Evolutionary conservation across 2,797 vertebrate genomes (phyloP).

Genomic region (Phylloscopus collybita): DNA sequence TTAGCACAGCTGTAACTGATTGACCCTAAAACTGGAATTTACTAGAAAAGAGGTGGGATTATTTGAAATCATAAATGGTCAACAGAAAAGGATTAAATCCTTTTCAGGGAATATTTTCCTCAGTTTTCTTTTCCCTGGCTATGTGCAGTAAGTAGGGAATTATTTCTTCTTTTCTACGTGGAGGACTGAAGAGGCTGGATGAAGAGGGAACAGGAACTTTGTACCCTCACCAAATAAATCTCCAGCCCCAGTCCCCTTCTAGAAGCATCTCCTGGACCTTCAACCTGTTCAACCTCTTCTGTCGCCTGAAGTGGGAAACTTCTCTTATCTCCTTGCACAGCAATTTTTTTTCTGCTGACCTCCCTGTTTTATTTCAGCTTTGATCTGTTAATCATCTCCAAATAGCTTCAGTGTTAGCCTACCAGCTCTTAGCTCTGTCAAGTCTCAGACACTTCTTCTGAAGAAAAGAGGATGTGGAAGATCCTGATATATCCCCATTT

Average conservation of each 20-base stretch:
- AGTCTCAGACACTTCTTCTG: not conserved
- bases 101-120: not conserved
- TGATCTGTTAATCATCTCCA: not conserved
- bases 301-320: not conserved
- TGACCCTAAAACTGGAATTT: slow-evolving; percentile 27
- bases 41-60: not conserved
- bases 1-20: slow-evolving; percentile 39
- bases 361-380: not conserved
- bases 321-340: not conserved
- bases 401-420: not conserved
- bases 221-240: not conserved
- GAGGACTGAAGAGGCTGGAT: not conserved
- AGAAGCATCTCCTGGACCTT: not conserved
- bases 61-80: not conserved
- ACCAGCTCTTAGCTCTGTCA: not conserved
- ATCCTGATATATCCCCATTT: not conserved
- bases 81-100: not conserved
- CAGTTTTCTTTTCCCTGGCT: not conserved
- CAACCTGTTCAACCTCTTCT: not conserved
- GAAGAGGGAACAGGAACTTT: not conserved
- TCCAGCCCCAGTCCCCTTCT: not conserved
- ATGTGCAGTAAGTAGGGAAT: not conserved
- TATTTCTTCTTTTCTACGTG: not conserved
- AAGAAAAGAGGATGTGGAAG: not conserved
- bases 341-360: not conserved